Percentiles rank a stretch among this genome's conserved stretches.
phyloP scores from a whole-genome alignment of 2,113 vertebrate genomes.

The Onychorhynchus coronatus region DNA sequence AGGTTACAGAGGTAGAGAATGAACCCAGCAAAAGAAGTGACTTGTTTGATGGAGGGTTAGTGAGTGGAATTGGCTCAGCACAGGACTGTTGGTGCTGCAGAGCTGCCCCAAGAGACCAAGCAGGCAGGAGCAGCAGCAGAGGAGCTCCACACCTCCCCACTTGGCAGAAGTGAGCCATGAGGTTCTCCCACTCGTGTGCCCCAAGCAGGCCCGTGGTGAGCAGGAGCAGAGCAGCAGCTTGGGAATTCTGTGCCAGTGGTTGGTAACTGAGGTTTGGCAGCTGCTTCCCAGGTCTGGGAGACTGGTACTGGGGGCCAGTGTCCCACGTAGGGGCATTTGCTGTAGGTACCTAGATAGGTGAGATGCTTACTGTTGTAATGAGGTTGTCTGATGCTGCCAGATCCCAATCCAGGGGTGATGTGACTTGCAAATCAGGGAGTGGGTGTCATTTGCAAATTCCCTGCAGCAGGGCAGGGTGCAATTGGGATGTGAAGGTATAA shows the following conservation, averaged over 20 bases:
- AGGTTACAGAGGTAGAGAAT: neutral
- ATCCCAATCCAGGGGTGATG: slow-evolving; percentile 2
- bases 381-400: neutral
- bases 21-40: neutral
- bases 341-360: neutral
- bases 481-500: neutral
- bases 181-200: neutral
- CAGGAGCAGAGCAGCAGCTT: neutral
- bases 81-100: neutral
- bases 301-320: neutral
- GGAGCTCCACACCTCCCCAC: neutral
- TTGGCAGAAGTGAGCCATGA: neutral
- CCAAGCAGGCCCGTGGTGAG: rapidly evolving
- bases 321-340: rapidly evolving
- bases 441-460: slow-evolving; percentile 45
- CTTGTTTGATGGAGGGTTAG: neutral
- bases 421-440: slow-evolving; percentile 56
- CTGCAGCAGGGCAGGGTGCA: slow-evolving; percentile 24
- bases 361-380: neutral
- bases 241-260: neutral
- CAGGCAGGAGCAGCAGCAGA: neutral
- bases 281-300: neutral
- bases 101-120: neutral
- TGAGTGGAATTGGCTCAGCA: neutral
- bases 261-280: neutral